Percentiles rank a stretch among this genome's conserved stretches.
phyloP scores from a whole-genome alignment of 2,888 invertebrate species.

The Euproctis similis region DNA sequence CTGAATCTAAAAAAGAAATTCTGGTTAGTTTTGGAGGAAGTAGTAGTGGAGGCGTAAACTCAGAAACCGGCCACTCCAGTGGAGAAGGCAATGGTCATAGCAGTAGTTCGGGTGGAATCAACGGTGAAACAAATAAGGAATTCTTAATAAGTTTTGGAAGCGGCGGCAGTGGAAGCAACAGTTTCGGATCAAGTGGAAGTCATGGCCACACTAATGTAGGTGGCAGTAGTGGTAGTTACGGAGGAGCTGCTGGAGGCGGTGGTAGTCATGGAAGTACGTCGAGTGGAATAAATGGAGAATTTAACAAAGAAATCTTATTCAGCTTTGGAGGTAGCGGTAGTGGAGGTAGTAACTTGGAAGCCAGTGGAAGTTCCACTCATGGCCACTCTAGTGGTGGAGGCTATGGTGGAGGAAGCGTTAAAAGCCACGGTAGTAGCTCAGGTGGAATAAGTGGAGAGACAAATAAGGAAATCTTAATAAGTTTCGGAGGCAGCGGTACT shows the following conservation, averaged over 20 bases:
- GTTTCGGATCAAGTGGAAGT: constrained; percentile 8
- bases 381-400: constrained; percentile 16
- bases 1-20: not conserved
- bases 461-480: constrained; percentile 5
- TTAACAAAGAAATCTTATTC: constrained; percentile 5
- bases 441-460: constrained; percentile 16
- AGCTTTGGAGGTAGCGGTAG: constrained; percentile 7
- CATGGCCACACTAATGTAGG: constrained; percentile 26
- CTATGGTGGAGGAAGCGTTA: constrained; percentile 10
- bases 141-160: constrained; percentile 1
- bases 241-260: constrained; percentile 19
- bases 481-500: constrained; percentile 19
- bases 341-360: too few relatives aligned
- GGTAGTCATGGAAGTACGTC: constrained; percentile 15
- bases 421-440: constrained; percentile 14
- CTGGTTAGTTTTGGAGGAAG: constrained; percentile 9
- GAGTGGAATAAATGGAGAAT: constrained; percentile 15
- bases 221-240: constrained; percentile 21
- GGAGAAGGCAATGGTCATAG: not conserved
- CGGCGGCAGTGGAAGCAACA: constrained; percentile 4
- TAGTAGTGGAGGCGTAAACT: constrained; percentile 6
- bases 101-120: not conserved
- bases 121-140: too few relatives aligned
- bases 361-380: not conserved
- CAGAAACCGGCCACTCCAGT: too few relatives aligned